phyloP scores from a whole-genome alignment of 2,113 vertebrate genomes.

The Calcarius ornatus region DNA sequence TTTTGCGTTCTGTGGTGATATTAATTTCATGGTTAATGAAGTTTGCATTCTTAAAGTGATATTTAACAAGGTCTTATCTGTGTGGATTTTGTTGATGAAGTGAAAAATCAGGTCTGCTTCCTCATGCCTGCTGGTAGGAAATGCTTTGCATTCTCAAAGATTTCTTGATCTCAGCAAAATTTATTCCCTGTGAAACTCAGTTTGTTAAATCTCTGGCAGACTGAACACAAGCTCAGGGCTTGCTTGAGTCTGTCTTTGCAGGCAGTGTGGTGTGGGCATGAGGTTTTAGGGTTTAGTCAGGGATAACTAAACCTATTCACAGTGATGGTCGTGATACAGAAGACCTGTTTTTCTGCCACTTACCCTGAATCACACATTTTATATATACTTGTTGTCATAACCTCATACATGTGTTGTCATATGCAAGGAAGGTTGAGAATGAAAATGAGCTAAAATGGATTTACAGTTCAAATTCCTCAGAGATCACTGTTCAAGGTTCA shows the following conservation, averaged over 20 bases:
- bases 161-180: not conserved
- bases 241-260: not conserved
- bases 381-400: not conserved
- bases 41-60: constrained; percentile 8
- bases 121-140: not conserved
- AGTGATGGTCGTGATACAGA: not conserved
- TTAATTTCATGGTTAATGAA: constrained; percentile 62
- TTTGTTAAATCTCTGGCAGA: not conserved
- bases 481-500: not conserved
- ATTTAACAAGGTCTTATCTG: constrained; percentile 28
- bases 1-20: not conserved
- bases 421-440: not conserved
- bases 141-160: not conserved
- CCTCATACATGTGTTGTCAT: not conserved
- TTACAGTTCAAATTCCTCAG: not conserved
- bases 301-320: not conserved
- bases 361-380: not conserved
- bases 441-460: not conserved
- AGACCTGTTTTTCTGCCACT: not conserved
- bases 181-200: not conserved
- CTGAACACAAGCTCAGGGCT: not conserved
- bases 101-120: not conserved
- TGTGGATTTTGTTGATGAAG: constrained; percentile 9
- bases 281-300: not conserved
- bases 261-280: not conserved